Base-by-base conservation (phyloP, 2,888 invertebrate species). In the Vesta saturnalis region DNA sequence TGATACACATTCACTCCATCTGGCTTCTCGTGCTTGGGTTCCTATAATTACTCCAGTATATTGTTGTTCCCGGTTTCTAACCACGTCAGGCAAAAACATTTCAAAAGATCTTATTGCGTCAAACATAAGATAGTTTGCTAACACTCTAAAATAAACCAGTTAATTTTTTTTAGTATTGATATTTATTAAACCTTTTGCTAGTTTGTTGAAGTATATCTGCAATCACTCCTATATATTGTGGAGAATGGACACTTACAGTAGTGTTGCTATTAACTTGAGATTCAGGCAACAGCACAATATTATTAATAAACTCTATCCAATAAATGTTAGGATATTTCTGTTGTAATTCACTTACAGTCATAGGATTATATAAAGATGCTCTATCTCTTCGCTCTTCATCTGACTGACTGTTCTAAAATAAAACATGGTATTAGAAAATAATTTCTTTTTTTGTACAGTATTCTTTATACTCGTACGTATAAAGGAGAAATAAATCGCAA, bases 91-190 rank as follows among this genome's bases (percentile, higher is more conserved):
- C 70, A 97, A 85, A 82, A 94, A 96, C 1, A 91, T 90, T 8
- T 94, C 89, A 0, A 94, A 92, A 1, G 93, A 92, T 0, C 91
- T 91, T 0, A 94, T 92, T 0, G 93, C 93, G 60, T 96, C 89
- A 96, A 97, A 97, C 89, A 96, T 90, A 75, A 94, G 91, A 80
- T 97, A 97, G 85, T 97, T 97, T 1, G 96, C 94, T 77, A 92
- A 88, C 1, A 89, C 86, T 71, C 93, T 89, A 18, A 39, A 57
- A 12, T 22, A 22, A 19, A 19, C 19, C 18, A 19, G 1, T 19
- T 52, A 52, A 19, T 22, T 54, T 22, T 21, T 10, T 1, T 19
- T 8, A 21, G 10, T 35, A 12, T 4, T 12, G 23, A 56, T n/a
- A 14, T 49, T n/a, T 5, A n/a, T 49, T 49, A 3, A 76, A 76